phyloP scores from a whole-genome alignment of 2,797 vertebrate species.

The Catostomus latipinnis region DNA sequence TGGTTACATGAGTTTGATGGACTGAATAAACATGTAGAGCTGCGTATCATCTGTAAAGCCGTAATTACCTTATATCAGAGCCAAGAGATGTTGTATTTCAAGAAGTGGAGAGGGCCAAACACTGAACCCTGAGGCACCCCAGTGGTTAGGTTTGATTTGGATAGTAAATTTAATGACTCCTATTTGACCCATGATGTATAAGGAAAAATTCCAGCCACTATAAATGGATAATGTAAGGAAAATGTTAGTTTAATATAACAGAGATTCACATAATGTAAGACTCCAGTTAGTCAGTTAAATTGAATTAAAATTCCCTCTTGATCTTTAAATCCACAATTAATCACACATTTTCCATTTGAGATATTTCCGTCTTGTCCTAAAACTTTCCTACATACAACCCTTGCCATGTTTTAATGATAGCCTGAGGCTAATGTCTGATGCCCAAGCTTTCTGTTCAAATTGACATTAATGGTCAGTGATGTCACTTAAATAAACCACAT shows the following conservation, averaged over 20 bases:
- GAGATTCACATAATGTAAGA: not conserved
- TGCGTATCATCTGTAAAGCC: too few relatives aligned
- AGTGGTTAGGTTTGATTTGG: too few relatives aligned
- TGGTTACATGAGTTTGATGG: too few relatives aligned
- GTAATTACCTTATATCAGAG: too few relatives aligned
- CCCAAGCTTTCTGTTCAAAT: not conserved
- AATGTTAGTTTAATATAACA: not conserved
- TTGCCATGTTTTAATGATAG: not conserved
- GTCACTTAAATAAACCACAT: slow-evolving; percentile 1
- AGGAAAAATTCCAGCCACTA: not conserved
- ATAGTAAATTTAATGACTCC: not conserved
- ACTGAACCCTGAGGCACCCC: too few relatives aligned
- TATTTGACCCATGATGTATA: not conserved
- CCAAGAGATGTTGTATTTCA: too few relatives aligned
- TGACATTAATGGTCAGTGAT: not conserved
- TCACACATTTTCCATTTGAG: not conserved
- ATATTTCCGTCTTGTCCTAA: not conserved
- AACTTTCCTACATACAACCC: not conserved
- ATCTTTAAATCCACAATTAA: not conserved
- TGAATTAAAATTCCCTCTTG: not conserved
- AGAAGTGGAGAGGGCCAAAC: too few relatives aligned
- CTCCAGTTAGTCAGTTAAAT: too few relatives aligned
- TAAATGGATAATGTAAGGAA: not conserved
- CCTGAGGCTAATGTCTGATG: not conserved
- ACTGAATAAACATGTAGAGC: too few relatives aligned